Evolutionary conservation across 2,113 vertebrate species (phyloP), one percentile per base, ranked within the genome.

Genomic region (Hystrix brachyura): DNA sequence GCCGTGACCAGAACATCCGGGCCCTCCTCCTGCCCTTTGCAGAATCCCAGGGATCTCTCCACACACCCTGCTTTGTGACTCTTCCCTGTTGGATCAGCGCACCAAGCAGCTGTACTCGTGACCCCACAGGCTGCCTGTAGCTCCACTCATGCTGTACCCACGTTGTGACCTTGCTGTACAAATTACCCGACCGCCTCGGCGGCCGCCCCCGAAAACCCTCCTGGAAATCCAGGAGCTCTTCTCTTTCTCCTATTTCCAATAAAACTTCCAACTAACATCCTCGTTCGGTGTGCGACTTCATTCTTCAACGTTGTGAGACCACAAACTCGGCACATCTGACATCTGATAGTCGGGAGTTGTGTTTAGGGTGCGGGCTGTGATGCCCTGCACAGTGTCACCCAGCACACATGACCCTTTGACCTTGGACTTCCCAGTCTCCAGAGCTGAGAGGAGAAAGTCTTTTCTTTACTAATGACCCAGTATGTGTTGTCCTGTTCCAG

Each of bases 21-120:
- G 7, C 29, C 27, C 65, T 3, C 65, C n/a, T 7, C 65, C 11
- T 2, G 32, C 14, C 14, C 7, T 15, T 18, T 34, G 15, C 65
- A n/a, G 32, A 15, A n/a, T n/a, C 18, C 65, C 65, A n/a, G 2
- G 2, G 5, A 18, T n/a, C 34, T 18, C 7, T 5, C 32, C 15
- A 5, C 1, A 15, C 7, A n/a, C 32, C 15, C 14, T 0, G 65
- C 15, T n/a, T 2, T 0, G 65, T 15, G 65, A 69, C 32, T n/a
- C 34, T 18, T 18, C 65, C 65, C 32, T 7, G 32, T 15, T 8
- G 65, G 14, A 10, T 27, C 32, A 18, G 27, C 18, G 5, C 18
- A 15, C 34, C n/a, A 2, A 67, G 65, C 14, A 1, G 65, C 65
- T n/a, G 65, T 13, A 1, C 55, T 11, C 17, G 15, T 65, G 32